Percentiles rank a stretch among this genome's conserved stretches.
Conservation (phyloP, 1,140 invertebrate species). For the Pollicipes pollicipes region DNA sequence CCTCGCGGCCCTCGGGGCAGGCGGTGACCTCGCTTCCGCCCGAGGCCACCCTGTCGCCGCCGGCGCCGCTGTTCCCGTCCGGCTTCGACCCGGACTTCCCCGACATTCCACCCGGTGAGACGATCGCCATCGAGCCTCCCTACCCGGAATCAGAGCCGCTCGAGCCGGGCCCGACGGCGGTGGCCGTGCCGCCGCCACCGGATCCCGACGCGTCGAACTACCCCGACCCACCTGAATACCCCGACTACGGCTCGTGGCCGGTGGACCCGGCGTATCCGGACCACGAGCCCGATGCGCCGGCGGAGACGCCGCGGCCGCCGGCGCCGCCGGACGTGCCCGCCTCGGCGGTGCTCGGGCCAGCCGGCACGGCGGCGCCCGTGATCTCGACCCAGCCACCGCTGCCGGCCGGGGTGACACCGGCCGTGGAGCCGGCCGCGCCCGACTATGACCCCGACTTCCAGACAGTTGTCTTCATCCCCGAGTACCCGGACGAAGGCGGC, state of each 20-base stretch:
- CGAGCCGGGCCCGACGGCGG: not conserved
- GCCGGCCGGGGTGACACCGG: too few relatives aligned
- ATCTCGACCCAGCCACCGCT: not conserved
- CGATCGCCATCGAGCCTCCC: not conserved
- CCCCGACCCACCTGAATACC: too few relatives aligned
- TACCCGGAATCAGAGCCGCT: too few relatives aligned
- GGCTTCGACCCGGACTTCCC: not conserved
- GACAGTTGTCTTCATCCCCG: not conserved
- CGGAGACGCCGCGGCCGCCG: not conserved
- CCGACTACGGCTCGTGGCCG: too few relatives aligned
- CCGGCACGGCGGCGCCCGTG: not conserved
- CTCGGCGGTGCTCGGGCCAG: too few relatives aligned
- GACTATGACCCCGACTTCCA: not conserved
- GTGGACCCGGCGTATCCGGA: too few relatives aligned
- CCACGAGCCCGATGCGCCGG: too few relatives aligned
- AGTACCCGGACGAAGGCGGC: not conserved
- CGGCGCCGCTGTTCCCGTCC: not conserved
- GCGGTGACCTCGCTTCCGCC: not conserved
- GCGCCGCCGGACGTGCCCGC: not conserved
- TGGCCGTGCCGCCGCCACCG: not conserved
- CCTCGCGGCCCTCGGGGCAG: not conserved
- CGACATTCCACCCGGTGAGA: not conserved
- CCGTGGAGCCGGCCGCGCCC: not conserved
- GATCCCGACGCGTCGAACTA: not conserved
- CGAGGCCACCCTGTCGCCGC: not conserved